Conservation (phyloP, 2,797 vertebrate genomes). For the Heteromormyrus szaboi region DNA sequence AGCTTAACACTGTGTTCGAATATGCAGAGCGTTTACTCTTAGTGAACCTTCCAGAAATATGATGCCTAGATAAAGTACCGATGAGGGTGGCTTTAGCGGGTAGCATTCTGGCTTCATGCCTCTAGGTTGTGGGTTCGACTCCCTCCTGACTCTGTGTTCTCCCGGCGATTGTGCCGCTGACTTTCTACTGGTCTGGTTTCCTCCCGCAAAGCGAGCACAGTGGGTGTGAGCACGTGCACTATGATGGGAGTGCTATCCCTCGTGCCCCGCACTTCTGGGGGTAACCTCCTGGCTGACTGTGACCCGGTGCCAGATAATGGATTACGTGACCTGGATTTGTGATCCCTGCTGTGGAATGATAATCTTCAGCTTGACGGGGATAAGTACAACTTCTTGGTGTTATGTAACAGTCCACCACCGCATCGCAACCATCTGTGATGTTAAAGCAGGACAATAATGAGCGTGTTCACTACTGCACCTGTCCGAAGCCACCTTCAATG, state of each 20-base stretch:
- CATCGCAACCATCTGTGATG: background rate
- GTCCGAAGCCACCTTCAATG: background rate
- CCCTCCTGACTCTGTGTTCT: background rate
- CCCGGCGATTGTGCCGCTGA: background rate
- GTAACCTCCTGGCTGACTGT: background rate
- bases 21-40: background rate
- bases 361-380: background rate
- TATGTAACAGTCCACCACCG: background rate
- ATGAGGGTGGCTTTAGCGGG: background rate
- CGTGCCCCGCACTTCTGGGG: background rate
- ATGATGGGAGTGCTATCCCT: background rate
- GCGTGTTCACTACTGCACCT: background rate
- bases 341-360: background rate
- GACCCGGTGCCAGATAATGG: background rate
- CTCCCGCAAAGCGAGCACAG: background rate
- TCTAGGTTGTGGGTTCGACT: background rate
- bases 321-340: background rate
- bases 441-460: background rate
- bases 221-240: background rate
- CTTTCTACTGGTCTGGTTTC: background rate
- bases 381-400: background rate
- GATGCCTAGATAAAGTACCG: background rate
- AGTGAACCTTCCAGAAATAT: background rate
- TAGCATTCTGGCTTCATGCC: background rate
- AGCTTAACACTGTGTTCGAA: background rate